Evolutionary conservation across 2,113 vertebrate species (phyloP).

Genomic region (Hypocryptadius cinnamomeus): DNA sequence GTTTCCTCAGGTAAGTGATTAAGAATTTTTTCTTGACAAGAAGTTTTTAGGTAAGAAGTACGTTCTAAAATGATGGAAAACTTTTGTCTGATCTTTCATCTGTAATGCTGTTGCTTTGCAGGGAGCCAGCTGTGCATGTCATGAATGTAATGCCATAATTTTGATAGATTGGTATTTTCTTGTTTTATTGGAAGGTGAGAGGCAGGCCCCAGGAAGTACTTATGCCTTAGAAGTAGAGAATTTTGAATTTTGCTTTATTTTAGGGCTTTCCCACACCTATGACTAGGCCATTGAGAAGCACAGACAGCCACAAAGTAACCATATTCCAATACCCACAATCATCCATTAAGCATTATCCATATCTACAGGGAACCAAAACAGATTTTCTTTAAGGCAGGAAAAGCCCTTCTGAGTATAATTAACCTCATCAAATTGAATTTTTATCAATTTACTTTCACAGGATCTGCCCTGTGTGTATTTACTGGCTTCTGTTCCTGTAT

Average conservation of each 20-base stretch:
- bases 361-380: background rate
- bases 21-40: background rate
- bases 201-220: background rate
- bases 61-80: background rate
- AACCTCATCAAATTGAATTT: constrained; percentile 41
- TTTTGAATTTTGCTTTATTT: background rate
- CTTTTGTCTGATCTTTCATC: background rate
- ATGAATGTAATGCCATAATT: background rate
- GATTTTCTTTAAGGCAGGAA: background rate
- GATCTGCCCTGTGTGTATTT: constrained; percentile 10
- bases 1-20: background rate
- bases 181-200: background rate
- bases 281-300: background rate
- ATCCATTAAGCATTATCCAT: background rate
- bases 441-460: constrained; percentile 23
- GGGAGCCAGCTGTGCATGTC: background rate
- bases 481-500: background rate
- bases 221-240: background rate
- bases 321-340: background rate
- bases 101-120: background rate
- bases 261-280: background rate
- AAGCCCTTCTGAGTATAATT: constrained; percentile 23
- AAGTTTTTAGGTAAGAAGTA: background rate
- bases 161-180: background rate
- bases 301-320: background rate